Evolutionary conservation across 2,888 invertebrate genomes (phyloP), one percentile per base, ranked within the genome.

Genomic region (Agriopis leucophaearia): DNA sequence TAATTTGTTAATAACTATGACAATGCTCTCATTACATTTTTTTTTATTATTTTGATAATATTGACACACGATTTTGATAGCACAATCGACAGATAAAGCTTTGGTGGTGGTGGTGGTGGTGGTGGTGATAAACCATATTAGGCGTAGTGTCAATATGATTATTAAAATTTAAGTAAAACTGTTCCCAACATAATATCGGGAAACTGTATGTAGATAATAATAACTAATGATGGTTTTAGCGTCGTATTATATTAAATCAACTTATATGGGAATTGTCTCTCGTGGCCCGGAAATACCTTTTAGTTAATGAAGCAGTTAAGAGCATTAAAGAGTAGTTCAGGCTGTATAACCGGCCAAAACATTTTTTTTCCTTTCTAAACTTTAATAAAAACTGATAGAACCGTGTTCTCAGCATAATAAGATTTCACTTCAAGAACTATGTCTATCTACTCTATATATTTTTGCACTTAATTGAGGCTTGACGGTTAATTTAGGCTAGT

Each of bases 251-350:
- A 12, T 50, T 27, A 27, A 27, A 50, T 27, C 27, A 13, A 27
- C 15, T 6, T 15, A 36, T 15, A 38, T 38, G 13, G 15, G 52
- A 36, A 38, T 52, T 52, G 38, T 52, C 36, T 52, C 36, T 15
- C 0, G 15, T 38, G 42, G 13, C 18, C 55, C 55, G 55, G 55
- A 55, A 42, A 18, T 55, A 55, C 40, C 55, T 55, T 55, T 55
- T 55, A 55, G 18, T 42, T 55, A 18, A 42, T 13, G 55, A 55
- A 55, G 55, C 55, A 42, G 8, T 42, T 55, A 55, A 42, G 16
- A 55, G 42, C 55, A 55, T 55, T 40, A 55, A 52, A 55, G 40
- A 16, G 38, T 55, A 18, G 15, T 15, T 38, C 12, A 52, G 38
- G 15, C 38, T 35, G 35, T 35, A n/a, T 38, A 15, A 3, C 38